phyloP scores from a whole-genome alignment of 64 coral and sea anemone genomes.

The Pocillopora damicornis region DNA sequence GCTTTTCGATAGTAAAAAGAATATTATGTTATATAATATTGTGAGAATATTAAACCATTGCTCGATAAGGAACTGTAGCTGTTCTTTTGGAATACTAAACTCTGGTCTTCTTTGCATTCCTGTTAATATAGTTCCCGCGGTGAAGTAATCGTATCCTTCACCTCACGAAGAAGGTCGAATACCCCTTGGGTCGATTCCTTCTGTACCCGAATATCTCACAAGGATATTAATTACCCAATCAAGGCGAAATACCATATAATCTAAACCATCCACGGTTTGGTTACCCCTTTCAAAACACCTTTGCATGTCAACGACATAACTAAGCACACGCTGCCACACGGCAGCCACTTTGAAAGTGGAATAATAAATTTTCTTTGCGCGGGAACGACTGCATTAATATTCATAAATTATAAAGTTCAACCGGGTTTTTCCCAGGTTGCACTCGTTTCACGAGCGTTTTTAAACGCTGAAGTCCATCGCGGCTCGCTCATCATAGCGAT shows the following conservation, averaged over 20 bases:
- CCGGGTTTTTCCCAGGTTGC: too few relatives aligned
- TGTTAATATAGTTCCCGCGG: conserved; percentile 29
- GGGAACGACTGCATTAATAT: too few relatives aligned
- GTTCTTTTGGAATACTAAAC: conserved; percentile 50
- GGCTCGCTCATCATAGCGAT: too few relatives aligned
- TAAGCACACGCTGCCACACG: background rate
- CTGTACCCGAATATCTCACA: conserved; percentile 25
- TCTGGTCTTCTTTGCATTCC: conserved; percentile 35
- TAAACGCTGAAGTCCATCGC: too few relatives aligned
- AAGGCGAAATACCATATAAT: conserved; percentile 35
- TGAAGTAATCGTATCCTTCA: conserved; percentile 8
- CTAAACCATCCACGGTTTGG: conserved; percentile 10
- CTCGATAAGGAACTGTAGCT: conserved; percentile 42
- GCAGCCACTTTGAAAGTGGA: conserved; percentile 3
- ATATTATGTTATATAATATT: conserved; percentile 19
- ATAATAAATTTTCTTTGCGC: conserved; percentile 16
- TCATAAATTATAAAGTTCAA: too few relatives aligned
- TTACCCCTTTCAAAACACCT: conserved; percentile 38
- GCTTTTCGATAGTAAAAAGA: conserved; percentile 39
- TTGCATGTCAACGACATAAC: conserved; percentile 27
- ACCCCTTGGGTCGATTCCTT: background rate
- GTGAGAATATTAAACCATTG: conserved; percentile 19
- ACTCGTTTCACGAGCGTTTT: too few relatives aligned
- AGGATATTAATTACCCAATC: conserved; percentile 43
- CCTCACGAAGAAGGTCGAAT: conserved; percentile 31